phyloP scores from a whole-genome alignment of 2,797 vertebrate genomes.

The Manis crassicaudata region DNA sequence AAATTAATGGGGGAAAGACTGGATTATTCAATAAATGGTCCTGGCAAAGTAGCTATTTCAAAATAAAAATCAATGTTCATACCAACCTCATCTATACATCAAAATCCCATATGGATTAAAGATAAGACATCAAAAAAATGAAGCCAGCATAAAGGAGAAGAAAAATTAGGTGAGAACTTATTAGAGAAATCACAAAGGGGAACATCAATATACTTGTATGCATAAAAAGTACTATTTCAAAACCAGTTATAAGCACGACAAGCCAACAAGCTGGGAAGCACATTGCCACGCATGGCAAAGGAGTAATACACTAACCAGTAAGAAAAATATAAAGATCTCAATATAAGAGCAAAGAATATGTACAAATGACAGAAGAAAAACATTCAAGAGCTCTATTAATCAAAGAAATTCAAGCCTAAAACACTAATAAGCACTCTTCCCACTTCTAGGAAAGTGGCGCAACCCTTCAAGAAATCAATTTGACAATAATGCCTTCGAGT shows the following conservation, averaged over 20 bases:
- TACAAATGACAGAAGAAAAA: constrained; percentile 27
- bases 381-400: neutral
- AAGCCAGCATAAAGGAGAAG: constrained; percentile 42
- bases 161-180: constrained; percentile 57
- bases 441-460: neutral
- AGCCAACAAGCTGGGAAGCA: constrained; percentile 19
- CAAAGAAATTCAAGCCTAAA: constrained; percentile 53
- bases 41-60: constrained; percentile 22
- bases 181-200: constrained; percentile 36
- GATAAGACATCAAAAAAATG: constrained; percentile 34
- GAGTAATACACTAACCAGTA: neutral
- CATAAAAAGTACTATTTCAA: constrained; percentile 43
- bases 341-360: constrained; percentile 30
- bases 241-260: constrained; percentile 45
- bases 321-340: constrained; percentile 54
- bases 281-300: constrained; percentile 19
- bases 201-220: constrained; percentile 1
- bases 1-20: neutral
- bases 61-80: constrained; percentile 66
- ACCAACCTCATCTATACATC: neutral
- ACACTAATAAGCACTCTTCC: neutral
- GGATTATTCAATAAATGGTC: constrained; percentile 29
- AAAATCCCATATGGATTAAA: constrained; percentile 61
- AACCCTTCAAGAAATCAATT: constrained; percentile 58
- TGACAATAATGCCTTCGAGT: constrained; percentile 53